phyloP scores from a whole-genome alignment of 2,888 invertebrate genomes.

The Tribolium freemani region DNA sequence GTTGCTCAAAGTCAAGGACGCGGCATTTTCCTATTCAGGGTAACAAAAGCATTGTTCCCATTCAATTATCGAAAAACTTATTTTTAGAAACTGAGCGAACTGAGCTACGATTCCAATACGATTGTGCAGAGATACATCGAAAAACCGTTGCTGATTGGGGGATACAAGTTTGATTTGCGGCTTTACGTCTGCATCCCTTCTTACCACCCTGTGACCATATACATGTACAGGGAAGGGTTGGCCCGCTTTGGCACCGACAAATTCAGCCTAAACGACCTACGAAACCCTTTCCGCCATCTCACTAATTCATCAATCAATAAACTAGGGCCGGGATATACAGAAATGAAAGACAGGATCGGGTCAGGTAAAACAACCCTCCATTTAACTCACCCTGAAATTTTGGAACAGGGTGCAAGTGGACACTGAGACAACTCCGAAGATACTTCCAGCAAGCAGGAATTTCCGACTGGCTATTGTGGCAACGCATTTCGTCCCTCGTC shows the following conservation, averaged over 20 bases:
- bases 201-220: conserved; percentile 87
- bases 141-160: conserved; percentile 84
- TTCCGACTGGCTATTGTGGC: conserved; percentile 86
- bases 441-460: conserved; percentile 81
- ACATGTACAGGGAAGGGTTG: conserved; percentile 90
- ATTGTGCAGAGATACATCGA: conserved; percentile 87
- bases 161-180: conserved; percentile 93
- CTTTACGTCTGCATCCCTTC: conserved; percentile 92
- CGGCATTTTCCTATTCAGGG: conserved; percentile 87
- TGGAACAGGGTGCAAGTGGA: conserved; percentile 87
- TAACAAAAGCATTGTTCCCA: conserved; percentile 61
- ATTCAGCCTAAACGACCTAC: conserved; percentile 85
- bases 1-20: conserved; percentile 88
- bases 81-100: conserved; percentile 79
- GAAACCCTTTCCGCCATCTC: conserved; percentile 87
- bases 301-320: conserved; percentile 95
- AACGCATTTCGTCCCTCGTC: conserved; percentile 80
- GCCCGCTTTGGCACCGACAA: conserved; percentile 87
- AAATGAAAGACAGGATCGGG: conserved; percentile 87
- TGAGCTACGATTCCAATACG: conserved; percentile 83
- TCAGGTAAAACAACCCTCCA: conserved; percentile 71
- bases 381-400: conserved; percentile 3
- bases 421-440: conserved; percentile 81
- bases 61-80: conserved; percentile 1
- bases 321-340: conserved; percentile 84